A percentile compares a stretch with the other conserved stretches of the same genome.
Evolutionary conservation across 2,888 invertebrate genomes (phyloP).

Genomic region (Drosophila villosipedis): DNA sequence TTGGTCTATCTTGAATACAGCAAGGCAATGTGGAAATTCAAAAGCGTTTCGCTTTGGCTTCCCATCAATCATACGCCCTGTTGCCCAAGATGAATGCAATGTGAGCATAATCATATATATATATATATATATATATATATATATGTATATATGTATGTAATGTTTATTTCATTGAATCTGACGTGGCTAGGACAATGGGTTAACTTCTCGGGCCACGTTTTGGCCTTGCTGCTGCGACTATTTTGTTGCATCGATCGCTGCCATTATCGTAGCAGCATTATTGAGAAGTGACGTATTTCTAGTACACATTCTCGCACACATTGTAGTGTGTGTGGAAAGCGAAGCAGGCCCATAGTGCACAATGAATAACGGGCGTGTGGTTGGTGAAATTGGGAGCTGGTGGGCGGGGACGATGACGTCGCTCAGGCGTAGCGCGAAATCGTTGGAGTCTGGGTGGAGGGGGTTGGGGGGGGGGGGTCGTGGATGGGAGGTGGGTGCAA

Average conservation of each 20-base stretch:
- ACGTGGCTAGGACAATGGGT: neutral
- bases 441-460: neutral
- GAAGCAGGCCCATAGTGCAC: constrained; percentile 33
- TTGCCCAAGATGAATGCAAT: constrained; percentile 57
- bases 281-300: constrained; percentile 53
- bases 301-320: neutral
- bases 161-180: neutral
- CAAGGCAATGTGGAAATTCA: neutral
- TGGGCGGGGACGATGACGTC: constrained; percentile 41
- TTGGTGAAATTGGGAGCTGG: constrained; percentile 48
- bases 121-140: neutral
- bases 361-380: constrained; percentile 65
- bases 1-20: neutral
- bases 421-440: constrained; percentile 9
- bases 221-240: constrained; percentile 1
- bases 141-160: neutral
- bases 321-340: constrained; percentile 2
- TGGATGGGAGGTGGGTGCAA: neutral
- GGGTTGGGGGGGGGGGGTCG: too few species aligned
- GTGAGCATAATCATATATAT: constrained; percentile 16
- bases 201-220: constrained; percentile 1
- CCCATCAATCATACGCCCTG: constrained; percentile 70
- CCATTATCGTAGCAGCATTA: constrained; percentile 61
- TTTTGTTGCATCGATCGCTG: constrained; percentile 25
- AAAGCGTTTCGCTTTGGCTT: neutral